A percentile compares a stretch with the other conserved stretches of the same genome.
phyloP scores from a whole-genome alignment of 2,888 invertebrate species.

The Caenorhabditis panamensis region DNA sequence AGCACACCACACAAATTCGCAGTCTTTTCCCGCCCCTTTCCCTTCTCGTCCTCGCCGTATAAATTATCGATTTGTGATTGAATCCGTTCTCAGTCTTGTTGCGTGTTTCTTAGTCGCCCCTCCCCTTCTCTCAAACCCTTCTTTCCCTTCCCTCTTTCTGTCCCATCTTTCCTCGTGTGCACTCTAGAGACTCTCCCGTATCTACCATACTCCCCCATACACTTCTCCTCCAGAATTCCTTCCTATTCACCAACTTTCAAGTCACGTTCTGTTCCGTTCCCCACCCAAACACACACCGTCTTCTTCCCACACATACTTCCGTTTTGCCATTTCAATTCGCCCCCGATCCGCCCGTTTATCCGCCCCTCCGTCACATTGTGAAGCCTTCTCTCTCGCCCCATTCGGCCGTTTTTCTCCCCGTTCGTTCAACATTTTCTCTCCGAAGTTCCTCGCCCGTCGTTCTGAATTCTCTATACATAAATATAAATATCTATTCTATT shows the following conservation, averaged over 20 bases:
- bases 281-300: not conserved
- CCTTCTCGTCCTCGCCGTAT: constrained; percentile 21
- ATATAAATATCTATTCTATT: constrained; percentile 36
- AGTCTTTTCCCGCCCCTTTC: not conserved
- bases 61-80: constrained; percentile 62
- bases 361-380: constrained; percentile 18
- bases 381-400: constrained; percentile 21
- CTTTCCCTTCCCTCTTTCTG: constrained; percentile 22
- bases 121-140: not conserved
- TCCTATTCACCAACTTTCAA: constrained; percentile 4
- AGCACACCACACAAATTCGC: not conserved
- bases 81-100: constrained; percentile 61
- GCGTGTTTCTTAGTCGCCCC: constrained; percentile 50
- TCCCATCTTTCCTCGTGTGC: constrained; percentile 13
- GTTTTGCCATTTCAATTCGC: constrained; percentile 44
- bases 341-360: not conserved
- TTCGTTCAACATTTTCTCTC: constrained; percentile 6
- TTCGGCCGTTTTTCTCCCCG: constrained; percentile 25
- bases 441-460: not conserved
- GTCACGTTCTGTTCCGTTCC: constrained; percentile 12
- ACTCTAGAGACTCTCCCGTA: not conserved
- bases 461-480: constrained; percentile 10
- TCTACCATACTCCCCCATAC: constrained; percentile 7
- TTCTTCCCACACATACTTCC: constrained; percentile 4
- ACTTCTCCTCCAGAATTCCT: constrained; percentile 24